A percentile compares a stretch with the other conserved stretches of the same genome.
These are phyloP conservation scores for Bombus sibiricus DNA, from an alignment of 1,140 invertebrate species.

Conservation along the genomic window DNA sequence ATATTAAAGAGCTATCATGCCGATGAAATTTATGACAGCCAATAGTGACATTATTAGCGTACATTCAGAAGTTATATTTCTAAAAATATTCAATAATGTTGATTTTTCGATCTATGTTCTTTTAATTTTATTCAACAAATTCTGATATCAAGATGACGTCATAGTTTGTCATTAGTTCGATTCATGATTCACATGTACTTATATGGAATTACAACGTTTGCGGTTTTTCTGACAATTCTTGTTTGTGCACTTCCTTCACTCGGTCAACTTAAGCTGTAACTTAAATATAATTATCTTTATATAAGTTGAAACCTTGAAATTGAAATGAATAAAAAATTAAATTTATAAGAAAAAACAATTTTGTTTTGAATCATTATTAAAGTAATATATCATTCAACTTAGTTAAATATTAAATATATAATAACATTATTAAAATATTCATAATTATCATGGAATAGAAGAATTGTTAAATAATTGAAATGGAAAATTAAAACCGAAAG, in stretches of 20 bases:
- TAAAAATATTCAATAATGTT: neutral
- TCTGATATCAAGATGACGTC: neutral
- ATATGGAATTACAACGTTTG: neutral
- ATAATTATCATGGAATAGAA: neutral
- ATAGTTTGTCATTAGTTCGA: neutral
- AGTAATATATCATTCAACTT: neutral
- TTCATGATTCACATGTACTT: neutral
- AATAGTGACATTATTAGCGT: too few relatives aligned
- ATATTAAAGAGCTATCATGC: neutral
- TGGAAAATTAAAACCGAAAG: neutral
- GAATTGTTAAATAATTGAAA: neutral
- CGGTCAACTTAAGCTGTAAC: too few relatives aligned
- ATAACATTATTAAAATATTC: neutral
- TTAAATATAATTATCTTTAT: neutral
- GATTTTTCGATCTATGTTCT: neutral
- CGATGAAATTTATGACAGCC: neutral
- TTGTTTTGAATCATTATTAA: neutral
- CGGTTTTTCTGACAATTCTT: neutral
- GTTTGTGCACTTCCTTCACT: neutral
- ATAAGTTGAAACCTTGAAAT: neutral
- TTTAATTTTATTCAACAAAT: neutral
- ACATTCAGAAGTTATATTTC: neutral
- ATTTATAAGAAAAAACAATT: neutral
- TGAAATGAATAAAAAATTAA: neutral
- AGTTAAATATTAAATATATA: neutral